Evolutionary conservation across 2,113 vertebrate genomes (phyloP).

Genomic region (Raja brachyura): DNA sequence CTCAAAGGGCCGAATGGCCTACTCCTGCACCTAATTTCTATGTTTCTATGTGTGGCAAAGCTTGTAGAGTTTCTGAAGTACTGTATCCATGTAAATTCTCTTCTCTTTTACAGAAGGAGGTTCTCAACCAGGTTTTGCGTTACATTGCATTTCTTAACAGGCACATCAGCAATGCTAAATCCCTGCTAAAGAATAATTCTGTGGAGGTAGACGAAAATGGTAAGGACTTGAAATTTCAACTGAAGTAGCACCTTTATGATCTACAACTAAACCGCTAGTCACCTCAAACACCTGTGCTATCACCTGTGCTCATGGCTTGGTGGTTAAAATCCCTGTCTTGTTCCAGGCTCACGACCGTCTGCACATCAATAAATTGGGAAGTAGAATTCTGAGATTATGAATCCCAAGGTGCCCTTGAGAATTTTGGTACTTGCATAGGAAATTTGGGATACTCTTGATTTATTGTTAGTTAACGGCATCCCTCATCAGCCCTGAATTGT

Average conservation of each 20-base stretch:
- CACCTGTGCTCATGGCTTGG: neutral
- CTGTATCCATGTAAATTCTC: neutral
- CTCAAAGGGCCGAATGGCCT: too few relatives aligned
- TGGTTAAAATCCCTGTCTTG: neutral
- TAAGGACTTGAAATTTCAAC: neutral
- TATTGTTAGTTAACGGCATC: neutral
- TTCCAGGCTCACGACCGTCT: neutral
- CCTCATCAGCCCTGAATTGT: too few relatives aligned
- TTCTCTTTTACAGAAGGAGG: slow-evolving; percentile 29
- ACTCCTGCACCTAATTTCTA: too few relatives aligned
- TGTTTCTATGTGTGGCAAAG: too few relatives aligned
- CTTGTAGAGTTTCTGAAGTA: neutral
- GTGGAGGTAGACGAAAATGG: slow-evolving; percentile 20
- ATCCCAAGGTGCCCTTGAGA: neutral
- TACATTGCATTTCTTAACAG: slow-evolving; percentile 26
- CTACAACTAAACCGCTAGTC: too few relatives aligned
- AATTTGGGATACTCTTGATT: neutral
- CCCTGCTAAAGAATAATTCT: neutral
- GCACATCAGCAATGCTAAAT: neutral
- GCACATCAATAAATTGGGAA: neutral
- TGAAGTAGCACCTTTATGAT: neutral
- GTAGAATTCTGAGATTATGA: neutral
- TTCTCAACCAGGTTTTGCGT: slow-evolving; percentile 29
- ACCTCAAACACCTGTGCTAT: neutral
- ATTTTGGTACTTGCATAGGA: neutral